A percentile compares a stretch with the other conserved stretches of the same genome.
phyloP scores from a whole-genome alignment of 1,140 invertebrate genomes.

The Diplogasteroides magnus region DNA sequence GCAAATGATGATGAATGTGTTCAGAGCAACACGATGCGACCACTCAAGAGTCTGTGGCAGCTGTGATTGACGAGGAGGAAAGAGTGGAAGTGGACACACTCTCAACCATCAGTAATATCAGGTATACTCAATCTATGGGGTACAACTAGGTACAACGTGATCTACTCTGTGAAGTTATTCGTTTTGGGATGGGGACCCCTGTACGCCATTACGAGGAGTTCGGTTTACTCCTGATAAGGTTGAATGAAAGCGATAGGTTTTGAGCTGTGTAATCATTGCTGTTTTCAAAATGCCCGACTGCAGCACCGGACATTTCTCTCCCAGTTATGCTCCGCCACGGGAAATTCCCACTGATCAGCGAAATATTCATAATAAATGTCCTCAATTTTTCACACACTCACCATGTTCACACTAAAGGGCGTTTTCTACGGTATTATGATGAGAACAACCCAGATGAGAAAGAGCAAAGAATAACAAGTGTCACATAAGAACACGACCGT shows the following conservation, averaged over 20 bases:
- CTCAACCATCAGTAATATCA: not conserved
- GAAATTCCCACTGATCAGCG: too few species aligned
- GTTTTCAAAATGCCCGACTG: too few species aligned
- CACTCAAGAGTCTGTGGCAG: not conserved
- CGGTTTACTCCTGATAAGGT: too few species aligned
- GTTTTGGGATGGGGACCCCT: too few species aligned
- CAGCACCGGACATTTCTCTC: too few species aligned
- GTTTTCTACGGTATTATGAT: not conserved
- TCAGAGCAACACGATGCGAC: not conserved
- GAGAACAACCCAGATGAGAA: not conserved
- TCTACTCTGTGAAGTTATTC: not conserved
- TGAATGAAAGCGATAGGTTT: too few species aligned
- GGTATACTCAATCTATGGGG: not conserved
- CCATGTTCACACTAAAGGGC: constrained; percentile 16
- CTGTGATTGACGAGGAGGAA: not conserved
- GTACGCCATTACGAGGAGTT: too few species aligned
- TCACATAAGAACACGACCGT: not conserved
- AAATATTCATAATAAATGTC: too few species aligned
- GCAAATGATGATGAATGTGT: too few species aligned
- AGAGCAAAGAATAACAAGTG: not conserved
- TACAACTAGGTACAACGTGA: not conserved
- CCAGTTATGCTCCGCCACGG: too few species aligned
- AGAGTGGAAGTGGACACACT: not conserved
- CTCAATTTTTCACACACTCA: too few species aligned
- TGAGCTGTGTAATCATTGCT: too few species aligned